phyloP scores from a whole-genome alignment of 2,113 vertebrate genomes.

The Gavialis gangeticus region DNA sequence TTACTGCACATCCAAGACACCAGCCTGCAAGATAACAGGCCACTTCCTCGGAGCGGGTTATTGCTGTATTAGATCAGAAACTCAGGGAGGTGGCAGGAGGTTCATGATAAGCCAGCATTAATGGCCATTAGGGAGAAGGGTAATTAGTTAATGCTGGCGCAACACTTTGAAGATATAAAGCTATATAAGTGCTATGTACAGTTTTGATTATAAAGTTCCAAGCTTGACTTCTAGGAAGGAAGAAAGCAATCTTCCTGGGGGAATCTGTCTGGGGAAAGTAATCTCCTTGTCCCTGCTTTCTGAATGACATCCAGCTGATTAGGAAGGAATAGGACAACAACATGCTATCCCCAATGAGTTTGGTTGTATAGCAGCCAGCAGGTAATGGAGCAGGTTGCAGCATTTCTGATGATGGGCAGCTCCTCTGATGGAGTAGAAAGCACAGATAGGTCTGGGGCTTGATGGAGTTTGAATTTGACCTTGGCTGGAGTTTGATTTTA shows the following conservation, averaged over 20 bases:
- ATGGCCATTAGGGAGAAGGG: conserved; percentile 64
- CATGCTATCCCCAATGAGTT: background rate
- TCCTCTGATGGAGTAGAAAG: background rate
- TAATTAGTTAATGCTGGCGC: conserved; percentile 49
- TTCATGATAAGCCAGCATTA: conserved; percentile 64
- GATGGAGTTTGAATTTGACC: background rate
- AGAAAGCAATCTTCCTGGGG: background rate
- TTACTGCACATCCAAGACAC: conserved; percentile 3
- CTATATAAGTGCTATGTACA: conserved; percentile 25
- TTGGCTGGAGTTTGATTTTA: background rate
- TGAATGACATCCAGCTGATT: conserved; percentile 62
- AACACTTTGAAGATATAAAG: conserved; percentile 45
- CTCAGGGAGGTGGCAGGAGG: conserved; percentile 31
- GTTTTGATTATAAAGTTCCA: conserved; percentile 28
- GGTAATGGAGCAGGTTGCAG: background rate
- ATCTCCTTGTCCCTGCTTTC: conserved; percentile 61
- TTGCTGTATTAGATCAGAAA: conserved; percentile 52
- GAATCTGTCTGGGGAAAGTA: conserved; percentile 39
- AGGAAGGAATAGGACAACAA: conserved; percentile 40
- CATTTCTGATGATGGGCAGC: background rate
- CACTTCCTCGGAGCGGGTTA: conserved; percentile 49
- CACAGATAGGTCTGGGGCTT: background rate
- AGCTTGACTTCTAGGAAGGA: conserved; percentile 49
- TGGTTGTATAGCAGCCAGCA: conserved; percentile 1
- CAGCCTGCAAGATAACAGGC: conserved; percentile 33